Evolutionary conservation across 2,113 vertebrate genomes (phyloP), one percentile per base, ranked within the genome.

Genomic region (Chamaea fasciata): DNA sequence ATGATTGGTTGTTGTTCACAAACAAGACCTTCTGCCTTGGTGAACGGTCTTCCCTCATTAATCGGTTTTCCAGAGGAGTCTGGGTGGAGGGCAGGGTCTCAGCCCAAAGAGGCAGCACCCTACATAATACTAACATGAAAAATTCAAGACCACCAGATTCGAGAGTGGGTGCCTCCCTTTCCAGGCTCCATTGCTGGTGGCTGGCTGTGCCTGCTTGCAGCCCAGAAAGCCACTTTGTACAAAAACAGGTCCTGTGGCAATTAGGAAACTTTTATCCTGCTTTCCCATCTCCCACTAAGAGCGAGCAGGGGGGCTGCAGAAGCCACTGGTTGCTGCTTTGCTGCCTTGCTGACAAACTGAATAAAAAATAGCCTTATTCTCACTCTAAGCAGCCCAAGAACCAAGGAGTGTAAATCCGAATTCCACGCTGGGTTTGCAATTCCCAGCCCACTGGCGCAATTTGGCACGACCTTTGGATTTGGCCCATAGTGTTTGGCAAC

Each of bases 401-500:
- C 35, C 0, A 0, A 42, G 56, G 84, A 89, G 73, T 49, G 69
- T 55, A 78, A 92, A 94, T 83, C 78, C 7, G 11, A 87, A 83
- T 86, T 90, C 92, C 94, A 94, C 7, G 17, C 65, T 76, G 86
- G 50, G 47, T 88, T 90, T 88, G 50, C 55, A 91, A n/a, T 52
- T 80, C 88, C 74, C 83, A 87, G 64, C 27, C 70, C 7, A 6
- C 62, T 67, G 62, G 82, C 0, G 0, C 47, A 87, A 24, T 90
- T 95, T 84, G 90, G 92, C 85, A 71, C 65, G 67, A 62, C 62
- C 52, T 70, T 70, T 2, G 5, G 82, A 71, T 95, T 92, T 87
- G 92, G 73, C 86, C 95, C 89, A 9, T 33, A 14, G 55, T 87
- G 57, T 79, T 96, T 94, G 91, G 95, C 93, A 97, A 69, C 63